Percentiles rank a stretch among this genome's conserved stretches.
These are phyloP conservation scores for Labrus mixtus DNA, from an alignment of 2,113 vertebrate species.

Conservation along the genomic window DNA sequence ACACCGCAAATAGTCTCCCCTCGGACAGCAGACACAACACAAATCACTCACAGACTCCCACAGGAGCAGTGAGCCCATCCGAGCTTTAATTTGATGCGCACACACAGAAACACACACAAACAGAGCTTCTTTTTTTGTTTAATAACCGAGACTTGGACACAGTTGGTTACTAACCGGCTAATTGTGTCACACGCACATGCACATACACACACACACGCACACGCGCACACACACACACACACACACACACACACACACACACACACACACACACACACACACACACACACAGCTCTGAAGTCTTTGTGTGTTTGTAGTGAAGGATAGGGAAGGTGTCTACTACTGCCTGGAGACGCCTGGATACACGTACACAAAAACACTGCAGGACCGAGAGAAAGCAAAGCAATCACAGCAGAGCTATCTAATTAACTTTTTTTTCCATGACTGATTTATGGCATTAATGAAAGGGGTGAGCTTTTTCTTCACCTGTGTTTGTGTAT, in stretches of 20 bases:
- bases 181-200: constrained; percentile 19
- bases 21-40: constrained; percentile 32
- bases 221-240: constrained; percentile 1
- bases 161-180: constrained; percentile 36
- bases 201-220: constrained; percentile 1
- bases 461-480: constrained; percentile 32
- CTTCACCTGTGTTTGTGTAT: background rate
- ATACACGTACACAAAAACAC: constrained; percentile 49
- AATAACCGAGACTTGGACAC: constrained; percentile 34
- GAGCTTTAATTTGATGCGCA: constrained; percentile 44
- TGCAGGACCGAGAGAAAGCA: constrained; percentile 17
- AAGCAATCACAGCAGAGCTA: constrained; percentile 40
- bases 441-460: constrained; percentile 24
- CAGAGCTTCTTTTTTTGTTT: constrained; percentile 23
- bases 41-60: constrained; percentile 45
- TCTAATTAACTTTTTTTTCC: constrained; percentile 49
- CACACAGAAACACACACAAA: constrained; percentile 14
- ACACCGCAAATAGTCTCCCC: constrained; percentile 23
- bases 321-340: constrained; percentile 26
- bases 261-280: constrained; percentile 5
- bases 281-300: constrained; percentile 25
- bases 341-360: constrained; percentile 50
- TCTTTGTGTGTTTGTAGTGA: constrained; percentile 52
- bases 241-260: constrained; percentile 16
- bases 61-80: constrained; percentile 23